Evolutionary conservation across 2,888 invertebrate species (phyloP).

Genomic region (Drosophila peninsularis): DNA sequence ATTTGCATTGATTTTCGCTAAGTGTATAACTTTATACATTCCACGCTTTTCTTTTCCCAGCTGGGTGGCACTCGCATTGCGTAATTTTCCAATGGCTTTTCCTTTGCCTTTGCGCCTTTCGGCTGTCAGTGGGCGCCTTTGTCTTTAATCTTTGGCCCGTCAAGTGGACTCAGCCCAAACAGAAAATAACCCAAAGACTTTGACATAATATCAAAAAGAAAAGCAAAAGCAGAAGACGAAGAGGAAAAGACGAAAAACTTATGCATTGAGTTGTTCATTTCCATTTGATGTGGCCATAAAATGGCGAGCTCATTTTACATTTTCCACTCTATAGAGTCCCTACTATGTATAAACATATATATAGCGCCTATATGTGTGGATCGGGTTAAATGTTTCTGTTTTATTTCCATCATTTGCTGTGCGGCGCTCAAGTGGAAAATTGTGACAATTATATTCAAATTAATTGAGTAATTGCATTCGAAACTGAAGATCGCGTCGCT

Average conservation of each 20-base stretch:
- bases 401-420: conserved; percentile 59
- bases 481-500: conserved; percentile 41
- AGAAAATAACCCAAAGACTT: conserved; percentile 50
- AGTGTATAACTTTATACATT: conserved; percentile 20
- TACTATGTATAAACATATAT: conserved; percentile 6
- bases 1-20: neutral
- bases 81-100: conserved; percentile 45
- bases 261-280: conserved; percentile 62
- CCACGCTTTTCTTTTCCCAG: conserved; percentile 42
- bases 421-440: conserved; percentile 78
- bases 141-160: conserved; percentile 51
- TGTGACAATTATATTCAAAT: conserved; percentile 83
- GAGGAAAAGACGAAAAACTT: conserved; percentile 19
- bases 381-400: conserved; percentile 49
- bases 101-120: conserved; percentile 33
- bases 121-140: conserved; percentile 63
- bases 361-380: conserved; percentile 2
- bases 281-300: conserved; percentile 76
- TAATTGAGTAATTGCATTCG: conserved; percentile 78
- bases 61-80: conserved; percentile 39
- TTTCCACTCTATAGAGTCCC: conserved; percentile 7
- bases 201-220: conserved; percentile 73
- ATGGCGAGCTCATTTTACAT: conserved; percentile 69
- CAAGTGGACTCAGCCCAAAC: conserved; percentile 58
- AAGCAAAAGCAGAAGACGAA: neutral